Base-by-base conservation (phyloP, 2,113 vertebrate species). In the Podiceps cristatus region DNA sequence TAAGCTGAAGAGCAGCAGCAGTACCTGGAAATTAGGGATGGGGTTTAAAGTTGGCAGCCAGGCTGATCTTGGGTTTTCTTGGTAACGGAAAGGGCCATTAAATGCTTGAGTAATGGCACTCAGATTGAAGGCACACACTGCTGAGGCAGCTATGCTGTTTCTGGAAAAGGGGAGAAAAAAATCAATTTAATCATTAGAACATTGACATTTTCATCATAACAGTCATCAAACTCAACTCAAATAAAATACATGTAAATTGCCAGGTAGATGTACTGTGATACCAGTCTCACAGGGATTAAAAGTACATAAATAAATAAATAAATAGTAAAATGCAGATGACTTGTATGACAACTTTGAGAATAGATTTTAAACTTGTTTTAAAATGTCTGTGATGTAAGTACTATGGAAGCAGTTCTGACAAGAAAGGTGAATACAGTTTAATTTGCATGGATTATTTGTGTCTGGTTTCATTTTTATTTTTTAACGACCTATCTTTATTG, bases 91-190 rank as follows among this genome's bases (percentile, higher is more conserved):
- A 2, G 99, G 99, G 29, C 99, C 99, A 12, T 99, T 99, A 98
- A 99, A 99, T 42, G 99, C 99, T 93, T 99, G 99, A 53, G 99
- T 99, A 98, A 99, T 99, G 97, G 99, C 99, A 97, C 99, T 99
- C 92, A 99, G 98, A 98, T 99, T 99, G 98, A 99, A 99, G 96
- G 99, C 99, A 93, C 99, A 99, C 94, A 99, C 99, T 33, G 99
- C 99, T 24, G 99, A 99, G 18, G 99, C 99, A 45, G 99, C 99
- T 25, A 99, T 99, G 94, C 99, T 99, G 98, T 99, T 99, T 97
- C 99, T 99, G 97, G 96, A 98, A 96, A 86, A 96, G 80, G 68
- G 56, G 60, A 58, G 31, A 69, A 33, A 87, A 71, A 93, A 96
- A 91, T 92, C 96, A 94, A 97, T 97, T 95, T 94, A 92, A 96